Conservation (phyloP, 2,797 vertebrate genomes). For the Chlorospingus semifuscus region DNA sequence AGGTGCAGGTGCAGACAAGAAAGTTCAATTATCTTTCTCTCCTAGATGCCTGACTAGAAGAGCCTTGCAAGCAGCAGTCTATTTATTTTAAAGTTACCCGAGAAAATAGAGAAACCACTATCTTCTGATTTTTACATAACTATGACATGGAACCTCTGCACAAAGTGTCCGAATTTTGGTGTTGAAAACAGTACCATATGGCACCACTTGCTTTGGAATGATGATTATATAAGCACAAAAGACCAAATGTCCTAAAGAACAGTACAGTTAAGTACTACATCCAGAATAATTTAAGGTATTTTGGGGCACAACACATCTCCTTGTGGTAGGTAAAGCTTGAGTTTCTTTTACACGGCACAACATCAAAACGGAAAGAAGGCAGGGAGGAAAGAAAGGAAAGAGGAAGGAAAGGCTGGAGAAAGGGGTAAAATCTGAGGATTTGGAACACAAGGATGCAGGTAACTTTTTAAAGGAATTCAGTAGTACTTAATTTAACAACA, state of each 20-base stretch:
- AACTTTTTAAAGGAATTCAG: background rate
- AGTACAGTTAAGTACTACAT: background rate
- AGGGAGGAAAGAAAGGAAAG: background rate
- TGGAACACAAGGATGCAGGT: background rate
- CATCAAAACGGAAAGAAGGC: background rate
- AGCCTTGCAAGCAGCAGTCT: background rate
- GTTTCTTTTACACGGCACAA: background rate
- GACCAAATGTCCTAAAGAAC: background rate
- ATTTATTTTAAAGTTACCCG: background rate
- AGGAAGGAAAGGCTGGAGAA: background rate
- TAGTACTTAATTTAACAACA: background rate
- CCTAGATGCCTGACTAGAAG: background rate
- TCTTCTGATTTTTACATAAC: background rate
- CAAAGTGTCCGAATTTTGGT: background rate
- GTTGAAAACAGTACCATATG: background rate
- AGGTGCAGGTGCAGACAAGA: background rate
- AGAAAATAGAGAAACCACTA: background rate
- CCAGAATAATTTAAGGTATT: background rate
- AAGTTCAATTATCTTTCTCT: background rate
- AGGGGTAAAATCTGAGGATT: background rate
- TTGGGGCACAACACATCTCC: background rate
- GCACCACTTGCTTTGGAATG: background rate
- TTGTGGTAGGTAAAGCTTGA: background rate
- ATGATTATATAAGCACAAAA: background rate
- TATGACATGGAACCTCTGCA: background rate